Evolutionary conservation across 2,113 vertebrate genomes (phyloP), one percentile per base, ranked within the genome.

Genomic region (Ailurus styani): DNA sequence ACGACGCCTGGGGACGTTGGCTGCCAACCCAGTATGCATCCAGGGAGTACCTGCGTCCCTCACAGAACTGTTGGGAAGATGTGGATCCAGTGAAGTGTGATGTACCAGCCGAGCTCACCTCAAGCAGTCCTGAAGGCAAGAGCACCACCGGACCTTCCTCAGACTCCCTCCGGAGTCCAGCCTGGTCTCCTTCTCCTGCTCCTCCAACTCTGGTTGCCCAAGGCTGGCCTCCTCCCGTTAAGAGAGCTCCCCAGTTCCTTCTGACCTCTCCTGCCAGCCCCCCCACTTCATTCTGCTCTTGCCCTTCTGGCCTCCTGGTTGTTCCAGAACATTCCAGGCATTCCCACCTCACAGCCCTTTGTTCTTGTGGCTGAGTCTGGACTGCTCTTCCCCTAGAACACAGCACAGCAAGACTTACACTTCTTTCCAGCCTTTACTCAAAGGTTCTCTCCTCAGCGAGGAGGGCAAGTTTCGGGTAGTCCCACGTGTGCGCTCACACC

Each of bases 281-380:
- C 23, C 34, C 8, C 14, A 3, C 9, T 34, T 34, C 66, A 7
- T n/a, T 64, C 60, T 34, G 50, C 57, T 3, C 25, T 21, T 47
- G 40, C 1, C 25, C 2, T 54, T 84, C 84, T 27, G 40, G 20
- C 57, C 42, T 72, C 45, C 89, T 45, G 20, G 60, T 18, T 60
- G 13, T 87, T 96, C 66, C 54, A 92, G 90, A 95, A 95, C 73
- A 87, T 93, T 68, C 66, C 93, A 87, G 62, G 15, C 7, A 55
- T 18, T 73, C 37, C 42, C 29, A 29, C n/a, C 78, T 12, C 78
- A 18, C 0, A 17, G 50, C 27, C 72, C 40, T 47, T 40, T 66
- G 45, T 31, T 13, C 54, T 42, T 78, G 50, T 4, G 5, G 21
- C 40, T 89, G 64, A 45, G 4, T 77, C 72, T 31, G 66, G 60